A percentile compares a stretch with the other conserved stretches of the same genome.
Conservation (phyloP, 1,140 invertebrate genomes). For the Micrasema minimum region DNA sequence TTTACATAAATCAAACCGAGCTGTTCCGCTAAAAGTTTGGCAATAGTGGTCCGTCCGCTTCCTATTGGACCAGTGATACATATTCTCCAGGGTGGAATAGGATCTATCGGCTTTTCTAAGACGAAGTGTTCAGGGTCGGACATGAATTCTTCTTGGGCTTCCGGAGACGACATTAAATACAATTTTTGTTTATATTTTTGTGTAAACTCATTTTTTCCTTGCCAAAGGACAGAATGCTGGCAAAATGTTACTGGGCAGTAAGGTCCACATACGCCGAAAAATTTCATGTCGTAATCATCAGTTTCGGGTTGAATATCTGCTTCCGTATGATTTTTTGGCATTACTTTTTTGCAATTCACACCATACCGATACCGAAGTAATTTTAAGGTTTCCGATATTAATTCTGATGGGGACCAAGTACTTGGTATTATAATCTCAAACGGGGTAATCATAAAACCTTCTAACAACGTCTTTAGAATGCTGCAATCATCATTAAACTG, state of each 20-base stretch:
- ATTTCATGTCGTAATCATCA: constrained; percentile 55
- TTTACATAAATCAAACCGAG: constrained; percentile 66
- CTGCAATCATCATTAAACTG: constrained; percentile 62
- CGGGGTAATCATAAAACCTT: constrained; percentile 53
- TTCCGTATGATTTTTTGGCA: no score
- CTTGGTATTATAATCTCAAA: constrained; percentile 53
- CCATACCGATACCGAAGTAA: constrained; percentile 34
- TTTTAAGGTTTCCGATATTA: constrained; percentile 55
- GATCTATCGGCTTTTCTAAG: constrained; percentile 58
- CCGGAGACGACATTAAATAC: constrained; percentile 63
- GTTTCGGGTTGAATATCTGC: constrained; percentile 55
- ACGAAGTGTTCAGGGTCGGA: constrained; percentile 61
- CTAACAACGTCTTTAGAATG: constrained; percentile 59
- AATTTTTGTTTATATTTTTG: constrained; percentile 65
- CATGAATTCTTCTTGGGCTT: constrained; percentile 62
- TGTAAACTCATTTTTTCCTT: constrained; percentile 66
- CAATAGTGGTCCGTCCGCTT: constrained; percentile 65
- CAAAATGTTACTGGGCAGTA: constrained; percentile 68
- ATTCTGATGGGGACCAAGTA: constrained; percentile 52
- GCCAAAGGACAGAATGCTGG: constrained; percentile 67
- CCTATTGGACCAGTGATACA: constrained; percentile 67
- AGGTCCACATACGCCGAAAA: constrained; percentile 46
- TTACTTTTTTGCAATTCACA: constrained; percentile 37
- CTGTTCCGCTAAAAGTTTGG: constrained; percentile 64
- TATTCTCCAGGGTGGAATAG: constrained; percentile 64